These are phyloP conservation scores for Branchinecta sandiegonensis DNA, from an alignment of 2,888 invertebrate genomes.

Conservation along the genomic window DNA sequence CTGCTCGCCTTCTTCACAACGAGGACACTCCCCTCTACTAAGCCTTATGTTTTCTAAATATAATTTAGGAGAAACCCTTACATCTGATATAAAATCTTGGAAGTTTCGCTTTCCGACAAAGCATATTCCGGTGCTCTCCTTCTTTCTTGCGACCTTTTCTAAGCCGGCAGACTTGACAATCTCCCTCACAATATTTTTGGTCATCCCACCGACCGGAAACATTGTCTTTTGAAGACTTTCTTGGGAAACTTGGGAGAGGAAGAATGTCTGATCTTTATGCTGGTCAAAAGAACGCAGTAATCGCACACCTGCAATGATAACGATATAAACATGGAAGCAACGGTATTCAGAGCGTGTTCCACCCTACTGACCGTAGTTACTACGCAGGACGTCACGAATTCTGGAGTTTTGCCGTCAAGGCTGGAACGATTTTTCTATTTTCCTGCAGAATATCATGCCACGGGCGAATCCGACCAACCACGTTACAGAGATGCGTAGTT, in stretches of 20 bases:
- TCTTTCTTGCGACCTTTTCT: conserved; percentile 50
- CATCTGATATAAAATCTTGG: conserved; percentile 72
- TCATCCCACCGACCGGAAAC: conserved; percentile 71
- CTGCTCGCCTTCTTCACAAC: too few relatives aligned
- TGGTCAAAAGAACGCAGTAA: conserved; percentile 56
- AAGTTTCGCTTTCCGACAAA: conserved; percentile 86
- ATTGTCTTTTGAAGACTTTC: conserved; percentile 59
- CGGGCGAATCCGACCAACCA: too few relatives aligned
- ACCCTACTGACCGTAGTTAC: too few relatives aligned
- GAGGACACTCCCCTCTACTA: too few relatives aligned
- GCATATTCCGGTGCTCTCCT: conserved; percentile 88
- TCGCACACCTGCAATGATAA: conserved; percentile 43
- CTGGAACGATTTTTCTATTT: too few relatives aligned
- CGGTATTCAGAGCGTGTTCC: too few relatives aligned
- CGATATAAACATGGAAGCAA: too few relatives aligned
- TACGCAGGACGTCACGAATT: too few relatives aligned
- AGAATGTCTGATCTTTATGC: conserved; percentile 89
- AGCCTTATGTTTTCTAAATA: too few relatives aligned
- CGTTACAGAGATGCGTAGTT: too few relatives aligned
- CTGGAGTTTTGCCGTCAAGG: too few relatives aligned
- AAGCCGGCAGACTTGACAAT: conserved; percentile 57
- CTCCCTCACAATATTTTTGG: conserved; percentile 60
- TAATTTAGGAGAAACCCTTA: conserved; percentile 34
- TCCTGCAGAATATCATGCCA: too few relatives aligned
- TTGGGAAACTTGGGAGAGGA: conserved; percentile 70